Evolutionary conservation across 37 sponge, comb jelly and placozoan species (phyloP), one percentile per base, ranked within the genome.

Genomic region (Oscarella lobularis): DNA sequence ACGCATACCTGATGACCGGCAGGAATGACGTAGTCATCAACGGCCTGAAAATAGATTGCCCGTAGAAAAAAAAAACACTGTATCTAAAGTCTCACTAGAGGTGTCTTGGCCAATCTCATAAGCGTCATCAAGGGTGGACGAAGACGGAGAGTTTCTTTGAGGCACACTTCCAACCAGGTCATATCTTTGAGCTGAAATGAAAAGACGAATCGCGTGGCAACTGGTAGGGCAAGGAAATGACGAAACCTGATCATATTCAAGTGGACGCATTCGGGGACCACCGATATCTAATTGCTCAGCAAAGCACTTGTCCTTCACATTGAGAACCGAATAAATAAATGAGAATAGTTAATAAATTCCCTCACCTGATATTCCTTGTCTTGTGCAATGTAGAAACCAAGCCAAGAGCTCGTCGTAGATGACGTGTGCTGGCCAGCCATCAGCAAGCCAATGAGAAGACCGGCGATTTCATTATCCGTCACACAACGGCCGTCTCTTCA

Each of bases 401-500:
- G 78, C 93, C 93, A 92, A 3, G 93, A 78, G 35, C 89, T 85
- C 38, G 93, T 92, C 66, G 93, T 82, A 39, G 93, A 92, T 66
- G 90, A 90, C 37, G 93, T 92, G 80, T 92, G 93, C 48, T 92
- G 93, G 0, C 93, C 93, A 2, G 93, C 93, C 84, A 92, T 40
- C 40, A 92, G 76, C 6, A 92, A 37, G 1, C 84, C 93, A 40
- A 92, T 89, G 81, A 92, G 36, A 89, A 92, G 78, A 0, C 93
- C 93, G 36, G 86, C 74, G 2, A 92, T 89, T 73, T 92, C 93
- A 38, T 77, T 69, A 38, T 92, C 87, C 9, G 84, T 80, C 27
- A 92, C 38, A 9, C 40, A 27, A 32, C 82, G 83, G 6, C 93
- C 93, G 78, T 83, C 80, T 48, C 91, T 90, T 33, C 4, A 66